These are phyloP conservation scores for Scyliorhinus canicula DNA, from an alignment of 2,797 vertebrate genomes.

Conservation along the genomic window DNA sequence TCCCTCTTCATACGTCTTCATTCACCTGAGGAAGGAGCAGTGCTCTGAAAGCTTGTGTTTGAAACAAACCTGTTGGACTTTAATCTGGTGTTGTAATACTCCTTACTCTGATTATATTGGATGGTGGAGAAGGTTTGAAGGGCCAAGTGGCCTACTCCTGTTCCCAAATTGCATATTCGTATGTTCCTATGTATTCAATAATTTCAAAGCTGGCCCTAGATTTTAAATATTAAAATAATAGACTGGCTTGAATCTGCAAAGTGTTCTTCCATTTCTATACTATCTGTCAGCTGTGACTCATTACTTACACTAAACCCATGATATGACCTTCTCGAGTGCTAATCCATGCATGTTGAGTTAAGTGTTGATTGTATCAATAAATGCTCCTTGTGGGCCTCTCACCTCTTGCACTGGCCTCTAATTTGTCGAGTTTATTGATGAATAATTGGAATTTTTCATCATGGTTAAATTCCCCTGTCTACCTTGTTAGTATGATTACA, in stretches of 20 bases:
- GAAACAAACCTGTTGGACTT: too few species aligned
- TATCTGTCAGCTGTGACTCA: neutral
- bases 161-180: too few species aligned
- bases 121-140: too few species aligned
- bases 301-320: neutral
- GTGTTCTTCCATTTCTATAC: neutral
- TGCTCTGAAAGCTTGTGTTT: too few species aligned
- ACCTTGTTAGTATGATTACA: neutral
- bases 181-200: neutral
- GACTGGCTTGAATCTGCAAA: neutral
- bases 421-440: neutral
- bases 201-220: neutral
- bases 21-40: too few species aligned
- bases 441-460: neutral
- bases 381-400: neutral
- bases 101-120: too few species aligned
- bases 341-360: neutral
- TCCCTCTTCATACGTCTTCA: too few species aligned
- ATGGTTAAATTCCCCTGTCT: neutral
- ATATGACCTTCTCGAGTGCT: too few species aligned
- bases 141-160: too few species aligned
- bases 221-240: neutral
- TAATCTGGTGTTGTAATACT: too few species aligned
- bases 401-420: neutral
- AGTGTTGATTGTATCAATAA: neutral